A percentile compares a stretch with the other conserved stretches of the same genome.
phyloP scores from a whole-genome alignment of 92 coral and sea anemone genomes.

The Porites lobata region DNA sequence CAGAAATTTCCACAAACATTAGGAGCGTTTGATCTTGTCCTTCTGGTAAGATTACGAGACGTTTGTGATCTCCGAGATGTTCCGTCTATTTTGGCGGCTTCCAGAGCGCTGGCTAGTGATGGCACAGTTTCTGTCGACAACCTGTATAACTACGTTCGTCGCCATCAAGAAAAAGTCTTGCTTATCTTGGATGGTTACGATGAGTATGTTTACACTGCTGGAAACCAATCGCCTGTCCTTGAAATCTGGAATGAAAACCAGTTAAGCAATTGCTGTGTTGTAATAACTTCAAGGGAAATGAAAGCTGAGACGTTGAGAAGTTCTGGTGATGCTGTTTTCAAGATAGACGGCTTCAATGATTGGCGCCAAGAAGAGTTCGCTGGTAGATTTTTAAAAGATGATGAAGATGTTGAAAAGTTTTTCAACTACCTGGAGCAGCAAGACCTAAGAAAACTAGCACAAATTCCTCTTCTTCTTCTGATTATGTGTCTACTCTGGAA shows the following conservation, averaged over 20 bases:
- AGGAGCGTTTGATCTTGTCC: neutral
- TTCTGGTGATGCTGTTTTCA: neutral
- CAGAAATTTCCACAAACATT: neutral
- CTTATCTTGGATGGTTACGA: conserved; percentile 21
- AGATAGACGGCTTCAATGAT: neutral
- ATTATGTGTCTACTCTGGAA: neutral
- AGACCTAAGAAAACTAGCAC: neutral
- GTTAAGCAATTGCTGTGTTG: neutral
- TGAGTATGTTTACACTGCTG: neutral
- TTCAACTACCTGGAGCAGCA: neutral
- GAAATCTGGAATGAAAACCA: neutral
- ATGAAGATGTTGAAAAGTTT: neutral
- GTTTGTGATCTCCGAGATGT: neutral
- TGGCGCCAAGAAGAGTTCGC: neutral
- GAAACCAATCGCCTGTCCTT: neutral
- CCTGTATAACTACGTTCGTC: neutral
- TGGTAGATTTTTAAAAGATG: neutral
- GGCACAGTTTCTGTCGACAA: neutral
- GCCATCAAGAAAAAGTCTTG: conserved; percentile 13
- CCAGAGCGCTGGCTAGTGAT: neutral
- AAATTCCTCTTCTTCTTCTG: conserved; percentile 15
- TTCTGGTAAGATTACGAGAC: neutral
- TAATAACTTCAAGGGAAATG: neutral
- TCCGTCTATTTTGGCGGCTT: neutral
- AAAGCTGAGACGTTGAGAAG: neutral